Evolutionary conservation across 2,113 vertebrate species (phyloP).

Genomic region (Panthera leo): DNA sequence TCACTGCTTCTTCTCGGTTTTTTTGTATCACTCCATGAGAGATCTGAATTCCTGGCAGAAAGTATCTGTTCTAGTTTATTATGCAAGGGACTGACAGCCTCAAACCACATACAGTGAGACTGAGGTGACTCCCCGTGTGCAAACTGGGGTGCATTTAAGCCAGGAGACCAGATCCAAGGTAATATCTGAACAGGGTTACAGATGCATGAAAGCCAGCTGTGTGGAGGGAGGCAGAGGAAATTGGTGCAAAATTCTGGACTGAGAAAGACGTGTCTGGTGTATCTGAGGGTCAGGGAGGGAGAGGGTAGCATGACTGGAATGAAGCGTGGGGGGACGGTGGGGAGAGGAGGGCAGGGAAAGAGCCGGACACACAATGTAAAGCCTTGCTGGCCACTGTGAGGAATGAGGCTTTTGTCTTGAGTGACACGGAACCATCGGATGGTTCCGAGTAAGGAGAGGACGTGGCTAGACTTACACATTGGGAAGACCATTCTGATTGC

Average conservation of each 20-base stretch:
- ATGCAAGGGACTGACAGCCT: neutral
- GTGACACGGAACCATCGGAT: neutral
- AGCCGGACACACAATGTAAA: fast-evolving
- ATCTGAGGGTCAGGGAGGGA: neutral
- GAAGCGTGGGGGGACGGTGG: neutral
- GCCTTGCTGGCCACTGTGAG: neutral
- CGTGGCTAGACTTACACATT: neutral
- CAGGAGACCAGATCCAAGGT: neutral
- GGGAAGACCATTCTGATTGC: neutral
- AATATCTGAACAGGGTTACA: neutral
- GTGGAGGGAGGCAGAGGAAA: neutral
- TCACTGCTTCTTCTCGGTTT: neutral
- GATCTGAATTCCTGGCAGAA: neutral
- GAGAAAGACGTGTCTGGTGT: neutral
- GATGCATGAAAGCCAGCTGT: neutral
- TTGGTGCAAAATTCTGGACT: neutral
- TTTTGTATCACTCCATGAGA: neutral
- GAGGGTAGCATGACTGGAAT: neutral
- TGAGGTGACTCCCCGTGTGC: fast-evolving
- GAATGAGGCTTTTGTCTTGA: neutral
- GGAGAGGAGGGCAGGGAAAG: neutral
- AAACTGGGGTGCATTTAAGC: neutral
- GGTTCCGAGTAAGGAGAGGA: neutral
- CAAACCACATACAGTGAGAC: fast-evolving
- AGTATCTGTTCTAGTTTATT: neutral